Conservation (phyloP, 2,797 vertebrate species). For the Rhinella marina region DNA sequence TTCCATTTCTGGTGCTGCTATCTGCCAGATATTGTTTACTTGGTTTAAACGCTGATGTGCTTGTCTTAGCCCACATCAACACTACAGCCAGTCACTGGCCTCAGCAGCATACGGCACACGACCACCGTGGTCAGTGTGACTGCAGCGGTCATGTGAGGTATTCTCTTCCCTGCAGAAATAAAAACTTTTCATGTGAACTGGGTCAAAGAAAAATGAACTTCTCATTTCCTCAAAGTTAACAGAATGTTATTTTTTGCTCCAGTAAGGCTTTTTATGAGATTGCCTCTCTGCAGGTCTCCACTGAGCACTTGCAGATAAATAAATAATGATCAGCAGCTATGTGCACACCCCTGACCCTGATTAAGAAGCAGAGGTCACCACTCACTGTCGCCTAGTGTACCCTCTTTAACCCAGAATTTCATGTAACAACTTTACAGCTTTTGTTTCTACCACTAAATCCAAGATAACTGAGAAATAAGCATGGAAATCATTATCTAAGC, state of each 20-base stretch:
- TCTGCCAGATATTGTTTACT: no score
- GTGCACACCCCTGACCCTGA: slow-evolving; percentile 38
- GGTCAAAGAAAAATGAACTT: slow-evolving; percentile 14
- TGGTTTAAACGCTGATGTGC: no score
- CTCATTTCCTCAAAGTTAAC: slow-evolving; percentile 6
- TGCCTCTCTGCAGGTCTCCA: slow-evolving; percentile 35
- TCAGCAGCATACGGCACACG: no score
- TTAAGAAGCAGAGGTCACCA: slow-evolving; percentile 41
- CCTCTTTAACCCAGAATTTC: slow-evolving; percentile 33
- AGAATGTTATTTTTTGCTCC: slow-evolving; percentile 45
- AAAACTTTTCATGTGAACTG: slow-evolving; percentile 7
- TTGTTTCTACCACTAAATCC: background rate
- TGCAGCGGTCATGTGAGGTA: background rate
- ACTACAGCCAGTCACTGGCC: no score
- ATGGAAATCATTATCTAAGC: background rate
- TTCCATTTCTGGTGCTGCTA: no score
- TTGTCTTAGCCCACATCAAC: no score
- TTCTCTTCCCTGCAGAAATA: background rate
- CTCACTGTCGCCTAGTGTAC: slow-evolving; percentile 14
- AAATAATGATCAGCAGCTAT: slow-evolving; percentile 45
- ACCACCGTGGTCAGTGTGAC: no score
- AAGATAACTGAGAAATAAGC: background rate
- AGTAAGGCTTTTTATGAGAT: slow-evolving; percentile 27
- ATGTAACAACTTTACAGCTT: slow-evolving; percentile 24
- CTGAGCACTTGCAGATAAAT: slow-evolving; percentile 50